phyloP scores from a whole-genome alignment of 2,888 invertebrate species.

The Hirtodrosophila trivittata region DNA sequence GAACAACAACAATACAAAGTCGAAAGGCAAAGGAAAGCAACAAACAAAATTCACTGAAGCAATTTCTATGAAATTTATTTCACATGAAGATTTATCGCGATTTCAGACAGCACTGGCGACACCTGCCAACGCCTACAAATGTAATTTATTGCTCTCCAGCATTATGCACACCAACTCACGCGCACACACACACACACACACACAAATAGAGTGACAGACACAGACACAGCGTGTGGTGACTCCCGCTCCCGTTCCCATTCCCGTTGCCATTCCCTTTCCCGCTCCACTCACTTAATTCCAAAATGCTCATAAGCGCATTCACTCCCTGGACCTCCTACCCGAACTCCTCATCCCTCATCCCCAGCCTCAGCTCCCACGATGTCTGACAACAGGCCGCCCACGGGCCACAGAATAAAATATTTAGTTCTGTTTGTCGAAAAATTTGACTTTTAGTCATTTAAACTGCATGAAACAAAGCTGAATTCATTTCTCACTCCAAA shows the following conservation, averaged over 20 bases:
- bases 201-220: constrained; percentile 4
- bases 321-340: constrained; percentile 3
- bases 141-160: constrained; percentile 84
- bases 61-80: constrained; percentile 84
- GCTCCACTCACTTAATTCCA: constrained; percentile 56
- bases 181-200: constrained; percentile 30
- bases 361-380: constrained; percentile 13
- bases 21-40: constrained; percentile 64
- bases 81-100: constrained; percentile 85
- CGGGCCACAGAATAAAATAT: constrained; percentile 62
- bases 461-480: constrained; percentile 35
- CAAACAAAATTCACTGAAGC: constrained; percentile 82
- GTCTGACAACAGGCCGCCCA: constrained; percentile 52
- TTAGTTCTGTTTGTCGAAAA: constrained; percentile 67
- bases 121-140: constrained; percentile 85
- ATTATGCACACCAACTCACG: constrained; percentile 75
- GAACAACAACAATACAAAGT: constrained; percentile 54
- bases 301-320: constrained; percentile 70
- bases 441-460: constrained; percentile 68
- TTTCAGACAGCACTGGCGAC: constrained; percentile 84
- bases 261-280: no score
- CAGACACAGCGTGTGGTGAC: constrained; percentile 66
- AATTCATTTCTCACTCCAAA: no score
- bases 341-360: constrained; percentile 12
- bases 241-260: constrained; percentile 46